Evolutionary conservation across 2,113 vertebrate genomes (phyloP).

Genomic region (Felis chaus): DNA sequence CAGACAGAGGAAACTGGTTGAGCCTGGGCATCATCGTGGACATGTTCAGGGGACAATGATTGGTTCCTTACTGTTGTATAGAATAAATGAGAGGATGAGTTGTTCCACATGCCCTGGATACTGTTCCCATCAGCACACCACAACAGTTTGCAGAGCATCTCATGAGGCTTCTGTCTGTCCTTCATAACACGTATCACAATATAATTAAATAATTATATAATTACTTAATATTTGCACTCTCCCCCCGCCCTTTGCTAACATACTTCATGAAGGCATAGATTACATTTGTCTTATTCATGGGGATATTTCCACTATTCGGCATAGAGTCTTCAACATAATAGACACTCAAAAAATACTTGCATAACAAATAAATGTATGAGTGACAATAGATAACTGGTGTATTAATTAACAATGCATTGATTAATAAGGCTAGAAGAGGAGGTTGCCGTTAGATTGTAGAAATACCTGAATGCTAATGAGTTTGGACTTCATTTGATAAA

Average conservation of each 20-base stretch:
- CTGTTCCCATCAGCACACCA: background rate
- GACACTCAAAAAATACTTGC: background rate
- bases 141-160: background rate
- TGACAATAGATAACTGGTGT: background rate
- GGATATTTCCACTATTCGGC: background rate
- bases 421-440: background rate
- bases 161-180: background rate
- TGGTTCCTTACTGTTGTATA: background rate
- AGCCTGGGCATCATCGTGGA: background rate
- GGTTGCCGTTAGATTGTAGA: background rate
- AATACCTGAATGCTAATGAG: background rate
- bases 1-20: background rate
- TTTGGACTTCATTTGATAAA: constrained; percentile 20
- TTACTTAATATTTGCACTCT: background rate
- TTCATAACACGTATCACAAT: background rate
- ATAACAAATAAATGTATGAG: background rate
- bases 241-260: background rate
- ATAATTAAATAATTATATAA: background rate
- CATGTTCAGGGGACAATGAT: background rate
- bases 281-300: background rate
- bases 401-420: background rate
- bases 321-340: background rate
- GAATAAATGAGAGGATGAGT: background rate
- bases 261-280: background rate
- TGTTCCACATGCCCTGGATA: background rate